Percentiles rank a stretch among this genome's conserved stretches.
These are phyloP conservation scores for Oophaga sylvatica DNA, from an alignment of 2,797 vertebrate genomes.

Conservation along the genomic window DNA sequence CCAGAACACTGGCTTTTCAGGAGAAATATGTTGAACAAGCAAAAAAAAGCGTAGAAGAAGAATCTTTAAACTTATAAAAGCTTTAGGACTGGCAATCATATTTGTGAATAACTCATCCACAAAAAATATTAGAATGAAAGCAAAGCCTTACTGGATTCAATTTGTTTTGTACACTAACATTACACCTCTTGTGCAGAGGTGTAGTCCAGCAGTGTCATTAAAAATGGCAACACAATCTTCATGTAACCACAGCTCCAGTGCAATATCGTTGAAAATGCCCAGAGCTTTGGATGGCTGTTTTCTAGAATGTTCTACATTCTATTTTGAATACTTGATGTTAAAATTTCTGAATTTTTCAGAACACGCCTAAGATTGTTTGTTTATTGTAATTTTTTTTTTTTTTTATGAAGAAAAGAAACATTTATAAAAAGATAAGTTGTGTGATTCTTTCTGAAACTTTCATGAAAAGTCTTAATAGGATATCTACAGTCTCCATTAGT, in stretches of 20 bases:
- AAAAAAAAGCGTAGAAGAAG: constrained; percentile 82
- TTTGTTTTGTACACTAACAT: no score
- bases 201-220: neutral
- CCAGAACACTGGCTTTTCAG: constrained; percentile 88
- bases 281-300: neutral
- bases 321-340: neutral
- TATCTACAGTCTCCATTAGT: no score
- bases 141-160: neutral
- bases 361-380: neutral
- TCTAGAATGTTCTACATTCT: neutral
- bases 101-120: neutral
- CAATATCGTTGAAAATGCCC: neutral
- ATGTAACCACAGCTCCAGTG: neutral
- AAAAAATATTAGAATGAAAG: neutral
- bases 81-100: neutral
- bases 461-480: no score
- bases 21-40: constrained; percentile 85
- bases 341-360: neutral
- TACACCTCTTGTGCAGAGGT: no score
- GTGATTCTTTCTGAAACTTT: no score
- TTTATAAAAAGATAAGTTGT: neutral
- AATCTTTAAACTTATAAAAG: constrained; percentile 80
- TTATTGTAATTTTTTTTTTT: neutral
- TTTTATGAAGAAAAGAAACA: neutral
- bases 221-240: neutral